A percentile compares a stretch with the other conserved stretches of the same genome.
phyloP scores from a whole-genome alignment of 2,888 invertebrate genomes.

The Himalopsyche kuldschensis region DNA sequence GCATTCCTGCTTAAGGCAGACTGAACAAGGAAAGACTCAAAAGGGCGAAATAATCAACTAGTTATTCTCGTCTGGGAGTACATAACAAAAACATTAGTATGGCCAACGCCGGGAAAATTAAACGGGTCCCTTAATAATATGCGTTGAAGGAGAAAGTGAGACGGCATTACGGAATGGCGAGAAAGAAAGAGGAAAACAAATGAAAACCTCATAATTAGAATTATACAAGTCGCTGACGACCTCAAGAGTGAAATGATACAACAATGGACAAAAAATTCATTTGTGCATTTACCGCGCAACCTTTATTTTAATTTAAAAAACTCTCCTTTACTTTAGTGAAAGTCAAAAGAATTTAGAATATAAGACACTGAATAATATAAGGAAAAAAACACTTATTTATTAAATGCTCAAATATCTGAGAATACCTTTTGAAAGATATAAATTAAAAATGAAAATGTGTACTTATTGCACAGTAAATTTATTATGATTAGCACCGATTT shows the following conservation, averaged over 20 bases:
- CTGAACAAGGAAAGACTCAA: constrained; percentile 20
- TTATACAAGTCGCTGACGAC: neutral
- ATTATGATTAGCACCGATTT: no score
- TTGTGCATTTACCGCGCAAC: neutral
- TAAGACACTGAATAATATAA: no score
- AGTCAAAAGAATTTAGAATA: neutral
- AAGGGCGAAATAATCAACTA: constrained; percentile 38
- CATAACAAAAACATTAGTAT: constrained; percentile 38
- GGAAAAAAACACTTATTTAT: no score
- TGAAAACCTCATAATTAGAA: neutral
- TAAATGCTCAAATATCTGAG: no score
- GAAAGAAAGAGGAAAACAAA: neutral
- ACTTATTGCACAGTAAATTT: no score
- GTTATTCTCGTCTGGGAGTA: constrained; percentile 35
- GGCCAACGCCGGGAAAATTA: constrained; percentile 8
- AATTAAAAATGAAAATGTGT: no score
- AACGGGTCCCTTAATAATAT: neutral
- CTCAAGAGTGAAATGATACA: neutral
- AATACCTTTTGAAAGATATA: no score
- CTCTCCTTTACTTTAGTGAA: neutral
- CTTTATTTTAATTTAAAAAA: neutral
- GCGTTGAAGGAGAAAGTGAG: neutral
- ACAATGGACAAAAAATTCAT: constrained; percentile 1
- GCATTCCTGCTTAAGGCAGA: neutral
- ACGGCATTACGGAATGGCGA: neutral